Evolutionary conservation across 2,888 invertebrate genomes (phyloP).

Genomic region (Tigriopus californicus): DNA sequence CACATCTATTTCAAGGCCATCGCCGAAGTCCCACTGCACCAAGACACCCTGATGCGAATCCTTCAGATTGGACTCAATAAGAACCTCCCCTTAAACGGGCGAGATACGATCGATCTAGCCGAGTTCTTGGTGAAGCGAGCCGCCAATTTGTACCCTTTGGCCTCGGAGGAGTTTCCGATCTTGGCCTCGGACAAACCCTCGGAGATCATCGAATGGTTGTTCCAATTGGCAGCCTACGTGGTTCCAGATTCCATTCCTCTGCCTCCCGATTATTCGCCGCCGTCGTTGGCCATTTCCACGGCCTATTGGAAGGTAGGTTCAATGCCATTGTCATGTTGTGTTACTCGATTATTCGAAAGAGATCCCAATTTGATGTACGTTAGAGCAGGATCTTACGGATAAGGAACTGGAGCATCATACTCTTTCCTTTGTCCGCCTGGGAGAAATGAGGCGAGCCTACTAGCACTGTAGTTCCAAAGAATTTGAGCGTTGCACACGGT

Average conservation of each 20-base stretch:
- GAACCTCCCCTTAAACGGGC: constrained; percentile 23
- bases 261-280: constrained; percentile 66
- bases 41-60: constrained; percentile 61
- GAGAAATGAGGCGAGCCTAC: too few relatives aligned
- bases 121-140: constrained; percentile 69
- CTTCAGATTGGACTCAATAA: constrained; percentile 60
- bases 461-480: too few relatives aligned
- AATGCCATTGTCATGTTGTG: too few relatives aligned
- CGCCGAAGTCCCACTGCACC: constrained; percentile 65
- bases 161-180: constrained; percentile 47
- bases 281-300: constrained; percentile 70
- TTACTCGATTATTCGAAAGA: too few relatives aligned
- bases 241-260: constrained; percentile 74
- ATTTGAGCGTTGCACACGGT: too few relatives aligned
- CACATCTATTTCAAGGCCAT: constrained; percentile 54
- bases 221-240: constrained; percentile 6
- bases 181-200: constrained; percentile 51
- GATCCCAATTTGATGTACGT: too few relatives aligned
- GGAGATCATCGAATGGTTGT: constrained; percentile 3
- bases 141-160: constrained; percentile 40
- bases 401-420: too few relatives aligned
- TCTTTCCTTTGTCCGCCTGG: too few relatives aligned
- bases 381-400: too few relatives aligned
- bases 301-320: constrained; percentile 61
- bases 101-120: constrained; percentile 62